Evolutionary conservation across 2,113 vertebrate species (phyloP).

Genomic region (Hemichromis elongatus): DNA sequence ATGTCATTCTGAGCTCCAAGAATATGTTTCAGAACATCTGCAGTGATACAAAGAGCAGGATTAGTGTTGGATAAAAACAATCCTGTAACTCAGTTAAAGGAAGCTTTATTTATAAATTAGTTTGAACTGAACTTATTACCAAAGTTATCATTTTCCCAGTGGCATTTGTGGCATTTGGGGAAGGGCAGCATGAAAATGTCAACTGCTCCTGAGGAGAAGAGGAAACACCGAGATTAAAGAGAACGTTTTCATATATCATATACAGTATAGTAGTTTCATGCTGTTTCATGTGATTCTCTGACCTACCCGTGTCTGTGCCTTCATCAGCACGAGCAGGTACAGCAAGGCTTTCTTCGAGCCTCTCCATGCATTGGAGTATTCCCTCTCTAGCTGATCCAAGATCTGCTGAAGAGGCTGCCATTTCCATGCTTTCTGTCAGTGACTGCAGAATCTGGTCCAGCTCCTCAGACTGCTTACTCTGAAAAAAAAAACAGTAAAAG

Average conservation of each 20-base stretch:
- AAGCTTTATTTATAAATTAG: not conserved
- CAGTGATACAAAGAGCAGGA: not conserved
- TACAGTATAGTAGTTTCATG: not conserved
- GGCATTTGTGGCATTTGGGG: slow-evolving; percentile 81
- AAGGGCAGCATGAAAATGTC: slow-evolving; percentile 77
- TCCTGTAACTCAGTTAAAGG: not conserved
- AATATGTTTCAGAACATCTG: slow-evolving; percentile 83
- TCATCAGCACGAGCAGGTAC: slow-evolving; percentile 21
- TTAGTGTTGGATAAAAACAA: not conserved
- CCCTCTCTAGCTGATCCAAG: slow-evolving; percentile 58
- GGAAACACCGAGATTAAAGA: not conserved
- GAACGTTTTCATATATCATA: not conserved
- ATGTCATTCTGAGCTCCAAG: slow-evolving; percentile 73
- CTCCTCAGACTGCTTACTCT: slow-evolving; percentile 75
- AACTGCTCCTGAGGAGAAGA: slow-evolving; percentile 58
- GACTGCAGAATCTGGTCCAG: slow-evolving; percentile 76
- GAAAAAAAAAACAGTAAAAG: not conserved
- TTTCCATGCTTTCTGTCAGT: slow-evolving; percentile 73
- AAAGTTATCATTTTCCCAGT: slow-evolving; percentile 90
- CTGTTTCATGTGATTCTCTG: not conserved
- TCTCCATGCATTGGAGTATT: slow-evolving; percentile 69
- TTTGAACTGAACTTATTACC: slow-evolving; percentile 69
- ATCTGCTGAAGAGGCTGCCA: slow-evolving; percentile 62
- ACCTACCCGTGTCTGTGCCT: slow-evolving; percentile 53
- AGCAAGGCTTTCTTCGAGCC: slow-evolving; percentile 63